Conservation (phyloP, 1,140 invertebrate genomes). For the Pogonomyrmex californicus region DNA sequence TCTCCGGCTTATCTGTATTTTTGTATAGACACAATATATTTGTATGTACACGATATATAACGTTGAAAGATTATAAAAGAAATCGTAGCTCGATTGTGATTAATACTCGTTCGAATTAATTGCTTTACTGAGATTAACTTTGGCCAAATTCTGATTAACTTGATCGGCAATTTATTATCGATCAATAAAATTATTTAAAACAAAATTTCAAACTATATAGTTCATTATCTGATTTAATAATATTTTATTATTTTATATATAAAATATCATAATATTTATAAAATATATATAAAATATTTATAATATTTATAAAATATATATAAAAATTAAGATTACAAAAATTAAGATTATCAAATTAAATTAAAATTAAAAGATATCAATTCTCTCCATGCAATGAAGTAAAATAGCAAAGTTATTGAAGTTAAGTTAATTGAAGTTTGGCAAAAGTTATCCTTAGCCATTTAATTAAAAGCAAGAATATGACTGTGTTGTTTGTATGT, state of each 20-base stretch:
- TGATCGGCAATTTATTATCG: not conserved
- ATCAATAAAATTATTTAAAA: not conserved
- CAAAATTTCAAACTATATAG: not conserved
- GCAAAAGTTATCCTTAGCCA: not conserved
- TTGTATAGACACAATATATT: not conserved
- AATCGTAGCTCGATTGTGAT: not conserved
- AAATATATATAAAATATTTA: too few species aligned
- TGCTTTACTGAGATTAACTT: not conserved
- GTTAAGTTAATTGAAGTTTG: not conserved
- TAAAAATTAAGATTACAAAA: too few species aligned
- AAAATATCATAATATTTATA: too few species aligned
- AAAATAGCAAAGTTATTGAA: not conserved
- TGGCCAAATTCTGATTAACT: not conserved
- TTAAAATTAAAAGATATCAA: not conserved
- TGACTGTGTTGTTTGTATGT: not conserved
- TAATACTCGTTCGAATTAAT: not conserved
- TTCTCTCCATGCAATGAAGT: not conserved
- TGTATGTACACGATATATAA: not conserved
- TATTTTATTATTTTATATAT: not conserved
- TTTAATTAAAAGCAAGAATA: not conserved
- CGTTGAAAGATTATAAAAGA: not conserved
- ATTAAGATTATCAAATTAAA: too few species aligned
- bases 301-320: too few species aligned
- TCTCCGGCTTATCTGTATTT: constrained; percentile 90
- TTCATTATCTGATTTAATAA: not conserved